Evolutionary conservation across 2,797 vertebrate genomes (phyloP).

Genomic region (Pipistrellus pygmaeus): DNA sequence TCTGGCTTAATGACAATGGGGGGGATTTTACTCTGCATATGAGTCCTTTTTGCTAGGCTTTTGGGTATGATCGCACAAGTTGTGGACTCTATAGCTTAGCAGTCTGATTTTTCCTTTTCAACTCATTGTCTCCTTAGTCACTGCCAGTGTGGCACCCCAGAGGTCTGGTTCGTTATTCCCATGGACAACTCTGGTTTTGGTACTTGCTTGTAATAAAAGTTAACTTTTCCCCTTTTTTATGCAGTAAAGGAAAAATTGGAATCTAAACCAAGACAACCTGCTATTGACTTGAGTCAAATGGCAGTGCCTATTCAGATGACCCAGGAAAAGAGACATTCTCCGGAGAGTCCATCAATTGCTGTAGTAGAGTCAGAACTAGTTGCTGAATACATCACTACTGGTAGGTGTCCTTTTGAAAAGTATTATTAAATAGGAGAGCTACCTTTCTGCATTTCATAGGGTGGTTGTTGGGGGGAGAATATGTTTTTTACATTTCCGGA

Average conservation of each 20-base stretch:
- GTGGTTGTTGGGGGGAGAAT: background rate
- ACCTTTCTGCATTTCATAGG: slow-evolving; percentile 64
- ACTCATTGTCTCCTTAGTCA: slow-evolving; percentile 50
- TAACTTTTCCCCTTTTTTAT: slow-evolving; percentile 79
- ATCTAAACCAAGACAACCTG: slow-evolving; percentile 94
- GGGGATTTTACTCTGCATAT: background rate
- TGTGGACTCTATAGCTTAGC: background rate
- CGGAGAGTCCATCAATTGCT: slow-evolving; percentile 92
- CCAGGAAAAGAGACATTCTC: slow-evolving; percentile 93
- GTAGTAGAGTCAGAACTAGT: slow-evolving; percentile 92
- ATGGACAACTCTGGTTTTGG: slow-evolving; percentile 68
- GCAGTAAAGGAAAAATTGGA: slow-evolving; percentile 96
- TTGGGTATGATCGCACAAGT: background rate
- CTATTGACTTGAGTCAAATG: slow-evolving; percentile 99
- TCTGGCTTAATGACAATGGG: slow-evolving; percentile 1
- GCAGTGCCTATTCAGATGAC: slow-evolving; percentile 97
- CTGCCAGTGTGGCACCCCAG: slow-evolving; percentile 48
- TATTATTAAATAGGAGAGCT: slow-evolving; percentile 60
- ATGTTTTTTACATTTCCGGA: slow-evolving; percentile 56
- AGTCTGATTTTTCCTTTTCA: slow-evolving; percentile 24
- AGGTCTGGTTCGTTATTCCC: slow-evolving; percentile 70
- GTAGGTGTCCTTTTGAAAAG: slow-evolving; percentile 85
- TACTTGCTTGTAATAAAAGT: slow-evolving; percentile 74
- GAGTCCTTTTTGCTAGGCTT: slow-evolving; percentile 10
- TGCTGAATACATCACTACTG: slow-evolving; percentile 90